Evolutionary conservation across 1,140 invertebrate species (phyloP).

Genomic region (Mycetomoellerius zeteki): DNA sequence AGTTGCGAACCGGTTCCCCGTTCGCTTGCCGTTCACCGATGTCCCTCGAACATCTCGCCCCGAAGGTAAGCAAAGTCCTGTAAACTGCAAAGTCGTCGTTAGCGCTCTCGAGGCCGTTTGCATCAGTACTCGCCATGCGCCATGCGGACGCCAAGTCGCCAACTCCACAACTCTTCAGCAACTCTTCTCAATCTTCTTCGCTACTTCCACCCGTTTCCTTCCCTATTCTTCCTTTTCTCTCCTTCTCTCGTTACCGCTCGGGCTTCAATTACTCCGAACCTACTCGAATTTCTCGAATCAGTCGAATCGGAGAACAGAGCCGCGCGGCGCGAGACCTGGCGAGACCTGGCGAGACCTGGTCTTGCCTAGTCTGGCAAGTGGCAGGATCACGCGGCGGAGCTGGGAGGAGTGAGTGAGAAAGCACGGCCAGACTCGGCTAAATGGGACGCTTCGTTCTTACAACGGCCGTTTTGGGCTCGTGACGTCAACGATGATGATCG

Average conservation of each 20-base stretch:
- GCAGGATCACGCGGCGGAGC: neutral
- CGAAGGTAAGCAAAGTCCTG: neutral
- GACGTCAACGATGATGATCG: constrained; percentile 14
- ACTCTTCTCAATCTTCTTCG: neutral
- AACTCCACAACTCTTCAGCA: constrained; percentile 1
- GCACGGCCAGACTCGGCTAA: neutral
- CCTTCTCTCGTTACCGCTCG: neutral
- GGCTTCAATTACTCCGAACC: neutral
- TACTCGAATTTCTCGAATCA: neutral
- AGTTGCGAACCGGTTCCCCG: constrained; percentile 62
- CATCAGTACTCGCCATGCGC: constrained; percentile 23
- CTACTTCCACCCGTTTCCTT: neutral
- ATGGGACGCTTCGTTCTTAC: constrained; percentile 8
- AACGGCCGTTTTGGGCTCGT: neutral
- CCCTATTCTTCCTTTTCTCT: neutral
- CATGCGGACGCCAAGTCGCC: constrained; percentile 21
- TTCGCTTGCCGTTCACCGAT: constrained; percentile 42
- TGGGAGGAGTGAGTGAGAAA: neutral
- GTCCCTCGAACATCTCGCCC: neutral
- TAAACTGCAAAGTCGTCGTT: neutral
- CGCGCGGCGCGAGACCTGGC: no score
- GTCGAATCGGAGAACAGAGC: neutral
- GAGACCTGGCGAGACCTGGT: no score
- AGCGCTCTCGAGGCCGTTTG: neutral
- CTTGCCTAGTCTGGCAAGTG: neutral